A percentile compares a stretch with the other conserved stretches of the same genome.
Conservation (phyloP, 1,140 invertebrate species). For the Drosophila paulistorum region DNA sequence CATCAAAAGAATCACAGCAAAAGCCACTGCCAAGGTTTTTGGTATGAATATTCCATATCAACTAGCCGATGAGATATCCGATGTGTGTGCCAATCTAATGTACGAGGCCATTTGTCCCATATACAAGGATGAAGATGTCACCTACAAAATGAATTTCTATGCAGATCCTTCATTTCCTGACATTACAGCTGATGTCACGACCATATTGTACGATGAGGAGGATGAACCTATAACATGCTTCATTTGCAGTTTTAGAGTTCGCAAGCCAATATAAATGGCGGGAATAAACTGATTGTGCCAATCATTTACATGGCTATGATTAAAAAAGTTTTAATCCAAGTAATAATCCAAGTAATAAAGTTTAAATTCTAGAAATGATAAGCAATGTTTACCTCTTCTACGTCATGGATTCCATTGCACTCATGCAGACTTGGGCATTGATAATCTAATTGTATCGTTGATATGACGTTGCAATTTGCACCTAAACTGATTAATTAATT, state of each 20-base stretch:
- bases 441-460: slow-evolving; percentile 13
- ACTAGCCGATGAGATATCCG: slow-evolving; percentile 61
- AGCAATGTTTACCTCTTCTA: slow-evolving; percentile 32
- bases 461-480: slow-evolving; percentile 65
- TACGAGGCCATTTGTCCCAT: slow-evolving; percentile 72
- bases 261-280: slow-evolving; percentile 17
- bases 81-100: slow-evolving; percentile 70
- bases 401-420: slow-evolving; percentile 62
- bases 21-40: slow-evolving; percentile 58
- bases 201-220: slow-evolving; percentile 53
- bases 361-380: too few species aligned
- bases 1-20: slow-evolving; percentile 48
- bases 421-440: slow-evolving; percentile 3
- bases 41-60: slow-evolving; percentile 66
- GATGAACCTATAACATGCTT: slow-evolving; percentile 61
- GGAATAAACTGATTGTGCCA: too few species aligned
- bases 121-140: slow-evolving; percentile 69
- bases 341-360: too few species aligned
- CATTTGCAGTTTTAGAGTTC: slow-evolving; percentile 50
- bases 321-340: too few species aligned
- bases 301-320: too few species aligned
- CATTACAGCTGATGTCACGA: slow-evolving; percentile 66
- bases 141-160: slow-evolving; percentile 71
- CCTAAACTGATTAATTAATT: slow-evolving; percentile 46
- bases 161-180: slow-evolving; percentile 66